Percentiles rank a stretch among this genome's conserved stretches.
Conservation (phyloP, 2,113 vertebrate genomes). For the Symphodus melops region DNA sequence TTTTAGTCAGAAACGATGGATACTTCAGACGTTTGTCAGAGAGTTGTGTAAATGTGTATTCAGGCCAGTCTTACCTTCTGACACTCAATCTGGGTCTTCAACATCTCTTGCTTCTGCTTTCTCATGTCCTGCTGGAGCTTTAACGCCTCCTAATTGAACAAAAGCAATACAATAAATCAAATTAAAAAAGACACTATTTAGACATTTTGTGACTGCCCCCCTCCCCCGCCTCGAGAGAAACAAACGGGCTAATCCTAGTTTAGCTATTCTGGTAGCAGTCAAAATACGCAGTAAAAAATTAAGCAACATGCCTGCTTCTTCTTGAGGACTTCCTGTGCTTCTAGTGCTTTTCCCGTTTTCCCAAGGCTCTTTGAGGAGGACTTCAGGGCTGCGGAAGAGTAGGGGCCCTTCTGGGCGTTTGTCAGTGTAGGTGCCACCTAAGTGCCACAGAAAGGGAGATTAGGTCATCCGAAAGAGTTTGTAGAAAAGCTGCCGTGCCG, state of each 20-base stretch:
- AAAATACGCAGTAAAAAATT: slow-evolving; percentile 2
- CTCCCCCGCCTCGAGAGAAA: too few relatives aligned
- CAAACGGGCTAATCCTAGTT: slow-evolving; percentile 1
- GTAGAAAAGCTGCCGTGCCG: background rate
- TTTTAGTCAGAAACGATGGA: background rate
- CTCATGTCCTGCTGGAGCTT: slow-evolving; percentile 98
- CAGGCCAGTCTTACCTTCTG: slow-evolving; percentile 88
- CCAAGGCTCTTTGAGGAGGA: slow-evolving; percentile 85
- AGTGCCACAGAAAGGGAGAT: background rate
- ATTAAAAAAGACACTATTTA: background rate
- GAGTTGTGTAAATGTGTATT: background rate
- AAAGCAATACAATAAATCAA: slow-evolving; percentile 16
- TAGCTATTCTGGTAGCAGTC: slow-evolving; percentile 22
- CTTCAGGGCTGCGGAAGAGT: slow-evolving; percentile 86
- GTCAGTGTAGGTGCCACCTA: slow-evolving; percentile 56
- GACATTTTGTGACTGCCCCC: too few relatives aligned
- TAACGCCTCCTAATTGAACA: slow-evolving; percentile 87
- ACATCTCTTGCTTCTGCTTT: slow-evolving; percentile 97
- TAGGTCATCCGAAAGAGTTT: slow-evolving; percentile 2
- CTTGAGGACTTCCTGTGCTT: slow-evolving; percentile 92
- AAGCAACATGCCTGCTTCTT: slow-evolving; percentile 90
- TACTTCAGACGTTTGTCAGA: background rate
- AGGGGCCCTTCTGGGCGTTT: slow-evolving; percentile 86
- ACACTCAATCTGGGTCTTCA: slow-evolving; percentile 96
- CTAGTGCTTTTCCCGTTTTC: slow-evolving; percentile 88